Conservation (phyloP, 2,113 vertebrate genomes). For the Mustelus asterias region DNA sequence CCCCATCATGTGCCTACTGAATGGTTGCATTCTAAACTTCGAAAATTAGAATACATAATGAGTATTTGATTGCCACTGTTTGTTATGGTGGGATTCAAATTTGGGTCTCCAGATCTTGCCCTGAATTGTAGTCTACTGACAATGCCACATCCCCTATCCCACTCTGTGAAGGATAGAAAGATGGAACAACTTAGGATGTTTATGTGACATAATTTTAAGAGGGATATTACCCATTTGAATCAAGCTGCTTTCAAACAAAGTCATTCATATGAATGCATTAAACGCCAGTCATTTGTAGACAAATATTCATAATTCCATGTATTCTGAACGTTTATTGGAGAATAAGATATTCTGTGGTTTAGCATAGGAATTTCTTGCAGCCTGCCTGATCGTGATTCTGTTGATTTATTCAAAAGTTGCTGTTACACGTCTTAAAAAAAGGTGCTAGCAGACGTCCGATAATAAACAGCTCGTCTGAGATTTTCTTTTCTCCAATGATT, state of each 20-base stretch:
- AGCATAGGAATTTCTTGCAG: neutral
- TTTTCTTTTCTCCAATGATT: neutral
- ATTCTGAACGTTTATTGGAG: neutral
- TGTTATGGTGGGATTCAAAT: no score
- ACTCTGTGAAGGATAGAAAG: neutral
- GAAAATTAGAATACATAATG: no score
- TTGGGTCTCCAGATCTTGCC: no score
- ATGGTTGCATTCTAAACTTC: no score
- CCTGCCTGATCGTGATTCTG: neutral
- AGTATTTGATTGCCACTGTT: no score
- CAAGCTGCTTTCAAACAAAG: neutral
- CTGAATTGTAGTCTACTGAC: no score
- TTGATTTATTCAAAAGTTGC: neutral
- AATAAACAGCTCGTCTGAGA: neutral
- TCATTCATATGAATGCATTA: neutral
- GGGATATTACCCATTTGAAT: neutral
- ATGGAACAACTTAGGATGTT: neutral
- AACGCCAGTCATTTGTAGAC: neutral
- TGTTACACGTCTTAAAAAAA: neutral
- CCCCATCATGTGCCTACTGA: no score
- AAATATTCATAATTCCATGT: neutral
- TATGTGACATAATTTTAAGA: neutral
- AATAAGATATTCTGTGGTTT: neutral
- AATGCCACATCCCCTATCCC: no score
- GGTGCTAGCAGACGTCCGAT: neutral